A percentile compares a stretch with the other conserved stretches of the same genome.
Conservation (phyloP, 1,140 invertebrate genomes). For the Himalopsyche phryganea region DNA sequence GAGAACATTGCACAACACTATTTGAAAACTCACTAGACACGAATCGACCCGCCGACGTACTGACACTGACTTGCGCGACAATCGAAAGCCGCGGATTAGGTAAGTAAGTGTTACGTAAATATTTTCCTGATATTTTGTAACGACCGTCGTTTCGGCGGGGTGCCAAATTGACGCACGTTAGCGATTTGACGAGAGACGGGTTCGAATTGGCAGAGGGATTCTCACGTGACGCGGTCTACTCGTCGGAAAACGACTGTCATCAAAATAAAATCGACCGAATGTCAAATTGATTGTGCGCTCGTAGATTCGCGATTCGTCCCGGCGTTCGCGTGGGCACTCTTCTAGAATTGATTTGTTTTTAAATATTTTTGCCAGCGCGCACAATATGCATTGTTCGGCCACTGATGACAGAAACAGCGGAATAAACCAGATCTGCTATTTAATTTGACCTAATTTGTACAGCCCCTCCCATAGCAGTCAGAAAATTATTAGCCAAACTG, state of each 20-base stretch:
- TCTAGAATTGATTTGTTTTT: no score
- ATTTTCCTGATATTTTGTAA: constrained; percentile 11
- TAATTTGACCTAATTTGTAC: constrained; percentile 9
- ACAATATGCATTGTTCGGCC: no score
- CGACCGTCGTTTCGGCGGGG: constrained; percentile 1
- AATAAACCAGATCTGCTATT: background rate
- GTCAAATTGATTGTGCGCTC: constrained; percentile 14
- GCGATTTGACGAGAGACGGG: background rate
- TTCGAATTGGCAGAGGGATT: background rate
- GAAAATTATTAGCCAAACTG: background rate
- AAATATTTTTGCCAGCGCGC: no score
- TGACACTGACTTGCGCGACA: constrained; percentile 1
- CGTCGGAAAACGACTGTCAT: no score
- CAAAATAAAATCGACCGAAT: constrained; percentile 22
- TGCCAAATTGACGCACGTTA: constrained; percentile 8
- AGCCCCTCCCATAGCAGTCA: constrained; percentile 17
- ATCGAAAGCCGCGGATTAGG: constrained; percentile 31
- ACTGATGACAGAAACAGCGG: no score
- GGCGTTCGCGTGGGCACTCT: no score
- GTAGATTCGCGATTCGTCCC: no score
- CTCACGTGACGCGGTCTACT: background rate
- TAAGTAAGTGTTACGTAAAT: constrained; percentile 34
- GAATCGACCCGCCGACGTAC: background rate
- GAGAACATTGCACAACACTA: constrained; percentile 20
- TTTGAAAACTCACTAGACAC: background rate